Evolutionary conservation across 2,888 invertebrate genomes (phyloP).

Genomic region (Ypsolopha scabrella): DNA sequence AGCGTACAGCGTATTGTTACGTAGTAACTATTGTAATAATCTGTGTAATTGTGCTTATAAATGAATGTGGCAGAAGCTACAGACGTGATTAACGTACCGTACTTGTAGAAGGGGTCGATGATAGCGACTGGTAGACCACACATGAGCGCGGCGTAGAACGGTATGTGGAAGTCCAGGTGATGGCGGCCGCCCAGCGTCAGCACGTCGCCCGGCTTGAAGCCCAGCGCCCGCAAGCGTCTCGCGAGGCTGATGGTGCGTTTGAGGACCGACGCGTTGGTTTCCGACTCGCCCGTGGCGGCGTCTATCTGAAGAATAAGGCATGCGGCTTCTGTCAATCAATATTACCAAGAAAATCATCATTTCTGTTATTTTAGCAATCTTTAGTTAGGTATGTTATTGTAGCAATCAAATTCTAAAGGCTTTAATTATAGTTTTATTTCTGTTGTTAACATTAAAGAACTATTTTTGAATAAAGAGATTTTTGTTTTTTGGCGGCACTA

Average conservation of each 20-base stretch:
- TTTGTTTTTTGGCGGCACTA: no score
- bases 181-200: constrained; percentile 40
- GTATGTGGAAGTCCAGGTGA: constrained; percentile 43
- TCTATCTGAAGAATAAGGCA: constrained; percentile 32
- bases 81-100: constrained; percentile 22
- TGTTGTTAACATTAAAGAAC: no score
- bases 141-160: constrained; percentile 39
- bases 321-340: no score
- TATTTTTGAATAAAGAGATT: no score
- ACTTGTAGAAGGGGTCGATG: constrained; percentile 40
- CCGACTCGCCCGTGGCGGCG: constrained; percentile 38
- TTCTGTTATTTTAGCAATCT: no score
- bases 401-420: no score
- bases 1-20: no score
- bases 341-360: no score
- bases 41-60: no score
- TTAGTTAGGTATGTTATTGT: no score
- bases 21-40: no score
- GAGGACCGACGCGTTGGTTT: constrained; percentile 35
- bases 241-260: constrained; percentile 34
- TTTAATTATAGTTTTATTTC: no score
- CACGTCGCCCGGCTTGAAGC: constrained; percentile 38
- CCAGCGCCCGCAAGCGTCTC: constrained; percentile 26
- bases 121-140: constrained; percentile 41
- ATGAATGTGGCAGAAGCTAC: neutral